These are phyloP conservation scores for Antedon mediterranea DNA, from an alignment of 53 echinoderm and acorn worm genomes.

Conservation along the genomic window DNA sequence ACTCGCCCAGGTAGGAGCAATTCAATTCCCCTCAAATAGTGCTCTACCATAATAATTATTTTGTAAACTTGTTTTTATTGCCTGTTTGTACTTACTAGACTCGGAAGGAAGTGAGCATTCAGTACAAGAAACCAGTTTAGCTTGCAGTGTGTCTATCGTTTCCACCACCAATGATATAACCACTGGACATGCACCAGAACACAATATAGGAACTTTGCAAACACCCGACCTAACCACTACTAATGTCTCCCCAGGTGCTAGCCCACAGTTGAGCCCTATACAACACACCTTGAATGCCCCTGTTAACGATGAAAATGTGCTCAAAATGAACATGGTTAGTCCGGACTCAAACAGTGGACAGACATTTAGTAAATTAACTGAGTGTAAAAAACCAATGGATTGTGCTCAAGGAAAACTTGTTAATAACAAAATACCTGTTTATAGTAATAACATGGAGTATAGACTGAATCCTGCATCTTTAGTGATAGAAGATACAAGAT, in stretches of 20 bases:
- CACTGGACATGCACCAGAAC: no score
- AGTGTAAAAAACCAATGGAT: neutral
- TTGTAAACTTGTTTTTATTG: no score
- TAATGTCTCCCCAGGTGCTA: neutral
- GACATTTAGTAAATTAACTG: neutral
- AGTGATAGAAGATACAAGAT: no score
- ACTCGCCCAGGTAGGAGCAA: no score
- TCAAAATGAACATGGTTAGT: neutral
- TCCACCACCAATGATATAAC: neutral
- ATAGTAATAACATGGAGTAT: neutral
- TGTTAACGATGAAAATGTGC: neutral
- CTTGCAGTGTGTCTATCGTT: neutral
- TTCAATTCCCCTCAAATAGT: no score
- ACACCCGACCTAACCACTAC: neutral
- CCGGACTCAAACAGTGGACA: neutral
- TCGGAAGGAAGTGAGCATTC: slow-evolving; percentile 85
- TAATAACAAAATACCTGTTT: neutral
- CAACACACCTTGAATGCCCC: slow-evolving; percentile 19
- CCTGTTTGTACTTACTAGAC: slow-evolving; percentile 28
- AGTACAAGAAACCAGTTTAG: slow-evolving; percentile 1
- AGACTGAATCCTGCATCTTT: neutral
- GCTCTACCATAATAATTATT: no score
- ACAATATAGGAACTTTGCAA: slow-evolving; percentile 2
- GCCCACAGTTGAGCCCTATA: neutral
- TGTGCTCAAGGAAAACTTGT: neutral